Evolutionary conservation across 2,113 vertebrate species (phyloP).

Genomic region (Festucalex cinctus): DNA sequence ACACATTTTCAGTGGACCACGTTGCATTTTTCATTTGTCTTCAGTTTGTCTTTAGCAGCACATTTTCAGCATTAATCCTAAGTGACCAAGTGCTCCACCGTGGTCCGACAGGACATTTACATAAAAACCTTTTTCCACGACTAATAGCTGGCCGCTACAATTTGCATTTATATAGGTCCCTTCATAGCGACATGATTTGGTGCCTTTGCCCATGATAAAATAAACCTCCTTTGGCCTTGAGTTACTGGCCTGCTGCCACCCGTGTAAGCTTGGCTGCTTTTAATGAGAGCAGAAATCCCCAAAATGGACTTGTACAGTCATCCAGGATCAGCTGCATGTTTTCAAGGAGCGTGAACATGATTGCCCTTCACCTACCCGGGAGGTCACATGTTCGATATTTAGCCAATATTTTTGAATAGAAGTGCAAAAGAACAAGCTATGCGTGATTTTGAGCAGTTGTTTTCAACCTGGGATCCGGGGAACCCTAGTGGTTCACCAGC

Average conservation of each 20-base stretch:
- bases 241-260: slow-evolving; percentile 52
- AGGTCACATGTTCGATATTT: slow-evolving; percentile 43
- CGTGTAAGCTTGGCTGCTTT: slow-evolving; percentile 66
- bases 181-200: slow-evolving; percentile 78
- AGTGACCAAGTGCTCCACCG: slow-evolving; percentile 64
- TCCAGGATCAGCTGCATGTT: slow-evolving; percentile 14
- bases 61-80: slow-evolving; percentile 71
- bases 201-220: slow-evolving; percentile 75
- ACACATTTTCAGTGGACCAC: slow-evolving; percentile 28
- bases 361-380: slow-evolving; percentile 30
- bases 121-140: slow-evolving; percentile 74
- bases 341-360: not conserved
- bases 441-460: not conserved
- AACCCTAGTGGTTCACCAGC: not conserved
- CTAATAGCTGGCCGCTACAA: slow-evolving; percentile 78
- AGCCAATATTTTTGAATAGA: not conserved
- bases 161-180: slow-evolving; percentile 83
- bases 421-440: not conserved
- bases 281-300: slow-evolving; percentile 62
- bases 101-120: slow-evolving; percentile 75
- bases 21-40: slow-evolving; percentile 57
- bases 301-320: slow-evolving; percentile 56
- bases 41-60: slow-evolving; percentile 61
- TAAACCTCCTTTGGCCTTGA: slow-evolving; percentile 76
- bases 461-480: not conserved